Percentiles rank a stretch among this genome's conserved stretches.
phyloP scores from a whole-genome alignment of 2,113 vertebrate species.

The Protobothrops flavoviridis region DNA sequence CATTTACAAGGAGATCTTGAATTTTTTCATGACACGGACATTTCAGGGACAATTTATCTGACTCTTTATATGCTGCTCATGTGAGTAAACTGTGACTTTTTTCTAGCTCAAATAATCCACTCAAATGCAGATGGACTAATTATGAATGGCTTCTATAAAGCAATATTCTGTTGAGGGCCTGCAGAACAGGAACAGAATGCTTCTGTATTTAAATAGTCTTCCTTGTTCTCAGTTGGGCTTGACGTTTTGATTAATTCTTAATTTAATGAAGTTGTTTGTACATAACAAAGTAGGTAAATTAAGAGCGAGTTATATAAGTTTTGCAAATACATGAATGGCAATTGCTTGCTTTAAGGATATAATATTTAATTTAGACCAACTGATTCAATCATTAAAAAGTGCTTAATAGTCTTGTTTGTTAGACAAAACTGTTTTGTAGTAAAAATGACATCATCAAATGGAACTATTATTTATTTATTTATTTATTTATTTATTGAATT shows the following conservation, averaged over 20 bases:
- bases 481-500: too few species aligned
- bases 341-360: neutral
- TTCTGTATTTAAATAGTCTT: neutral
- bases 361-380: neutral
- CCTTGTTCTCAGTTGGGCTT: neutral
- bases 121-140: conserved; percentile 6
- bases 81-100: neutral
- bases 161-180: neutral
- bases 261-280: neutral
- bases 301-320: neutral
- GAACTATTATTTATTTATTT: too few species aligned
- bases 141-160: conserved; percentile 3
- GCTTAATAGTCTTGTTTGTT: neutral
- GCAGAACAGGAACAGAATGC: neutral
- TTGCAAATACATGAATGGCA: neutral
- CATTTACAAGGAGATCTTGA: neutral
- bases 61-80: neutral
- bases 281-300: neutral
- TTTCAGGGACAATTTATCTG: neutral
- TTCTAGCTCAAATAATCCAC: neutral
- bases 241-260: neutral
- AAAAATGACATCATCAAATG: neutral
- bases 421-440: neutral
- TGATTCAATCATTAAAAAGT: neutral
- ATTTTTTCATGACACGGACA: neutral